phyloP scores from a whole-genome alignment of 1,140 invertebrate genomes.

The Melipona quadrifasciata region DNA sequence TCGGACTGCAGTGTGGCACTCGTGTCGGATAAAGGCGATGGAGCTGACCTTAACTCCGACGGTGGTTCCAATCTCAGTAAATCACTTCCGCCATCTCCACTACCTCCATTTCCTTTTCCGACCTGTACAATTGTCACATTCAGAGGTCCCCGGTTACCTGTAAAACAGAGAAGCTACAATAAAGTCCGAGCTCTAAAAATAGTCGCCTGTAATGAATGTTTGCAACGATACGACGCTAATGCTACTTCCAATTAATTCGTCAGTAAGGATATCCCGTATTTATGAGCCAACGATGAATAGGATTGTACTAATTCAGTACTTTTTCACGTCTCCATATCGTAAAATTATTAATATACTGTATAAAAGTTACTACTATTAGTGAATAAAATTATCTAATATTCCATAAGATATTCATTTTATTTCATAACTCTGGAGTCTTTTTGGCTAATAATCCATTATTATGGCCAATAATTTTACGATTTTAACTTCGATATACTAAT shows the following conservation, averaged over 20 bases:
- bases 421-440: too few relatives aligned
- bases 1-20: conserved; percentile 74
- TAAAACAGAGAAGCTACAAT: conserved; percentile 55
- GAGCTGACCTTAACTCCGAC: conserved; percentile 71
- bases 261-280: too few relatives aligned
- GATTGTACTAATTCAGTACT: neutral
- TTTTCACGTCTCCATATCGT: too few relatives aligned
- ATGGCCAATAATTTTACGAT: too few relatives aligned
- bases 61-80: conserved; percentile 74
- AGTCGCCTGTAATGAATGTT: neutral
- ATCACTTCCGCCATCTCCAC: conserved; percentile 70
- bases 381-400: too few relatives aligned
- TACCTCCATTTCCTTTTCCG: conserved; percentile 67
- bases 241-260: neutral
- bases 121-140: conserved; percentile 78
- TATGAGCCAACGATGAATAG: neutral
- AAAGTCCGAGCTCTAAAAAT: conserved; percentile 11
- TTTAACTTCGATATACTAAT: too few relatives aligned
- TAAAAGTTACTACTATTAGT: too few relatives aligned
- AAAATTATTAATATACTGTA: too few relatives aligned
- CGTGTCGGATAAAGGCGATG: conserved; percentile 76
- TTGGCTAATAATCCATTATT: too few relatives aligned
- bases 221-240: neutral
- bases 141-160: conserved; percentile 78
- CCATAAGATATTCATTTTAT: too few relatives aligned